Evolutionary conservation across 2,113 vertebrate genomes (phyloP), one percentile per base, ranked within the genome.

Genomic region (Okapia johnstoni): DNA sequence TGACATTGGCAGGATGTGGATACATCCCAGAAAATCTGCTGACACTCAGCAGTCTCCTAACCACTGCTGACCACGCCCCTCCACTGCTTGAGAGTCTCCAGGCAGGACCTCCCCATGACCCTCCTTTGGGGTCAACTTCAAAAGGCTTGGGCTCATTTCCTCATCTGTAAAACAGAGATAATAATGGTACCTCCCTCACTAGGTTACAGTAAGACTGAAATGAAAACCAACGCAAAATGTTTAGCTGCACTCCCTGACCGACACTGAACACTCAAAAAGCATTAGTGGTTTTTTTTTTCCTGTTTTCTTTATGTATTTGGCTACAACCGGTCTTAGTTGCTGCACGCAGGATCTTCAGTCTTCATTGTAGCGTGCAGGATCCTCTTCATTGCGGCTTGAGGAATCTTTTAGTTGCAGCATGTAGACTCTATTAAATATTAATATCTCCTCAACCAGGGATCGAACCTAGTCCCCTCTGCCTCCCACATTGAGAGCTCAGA

Each of bases 31-130:
- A 84, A 87, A 92, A 76, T 70, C 80, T 19, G 26, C 55, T 23
- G 12, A 33, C 30, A 26, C 88, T 36, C 52, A 2, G 2, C 25
- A 4, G 8, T 30, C 85, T 54, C 54, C 70, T 48, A 73, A 40
- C 61, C 21, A 0, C 17, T 50, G 79, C 57, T 40, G 81, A 26
- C n/a, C 40, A 7, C 10, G 4, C 16, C 85, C 80, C 3, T 33
- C 26, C 6, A 11, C 28, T 54, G 70, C 36, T 19, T 50, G 63
- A 73, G 50, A n/a, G 52, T 93, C 96, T 93, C 63, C 85, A 73
- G 87, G 57, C 85, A 58, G 90, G 57, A 94, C 88, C 94, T 97
- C 94, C 94, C 94, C 1, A 1, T 63, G 52, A 48, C n/a, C 50
- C 46, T 80, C 48, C 77, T 97, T 40, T 15, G 23, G 55, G 17